These are phyloP conservation scores for Neocloeon triangulifer DNA, from an alignment of 1,140 invertebrate genomes.

Conservation along the genomic window DNA sequence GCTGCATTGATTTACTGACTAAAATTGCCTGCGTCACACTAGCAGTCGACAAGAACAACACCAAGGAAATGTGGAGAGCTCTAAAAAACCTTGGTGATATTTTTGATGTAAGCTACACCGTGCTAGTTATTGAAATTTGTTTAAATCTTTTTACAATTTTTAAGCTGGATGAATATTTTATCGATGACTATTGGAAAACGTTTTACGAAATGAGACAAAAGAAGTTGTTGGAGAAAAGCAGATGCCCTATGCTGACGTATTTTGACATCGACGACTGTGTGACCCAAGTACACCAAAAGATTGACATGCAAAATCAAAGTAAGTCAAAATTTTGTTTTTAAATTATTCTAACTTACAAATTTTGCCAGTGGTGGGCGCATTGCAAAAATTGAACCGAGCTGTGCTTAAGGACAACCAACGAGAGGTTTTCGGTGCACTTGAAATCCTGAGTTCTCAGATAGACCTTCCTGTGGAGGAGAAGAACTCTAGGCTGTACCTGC, in stretches of 20 bases:
- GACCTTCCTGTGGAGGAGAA: too few species aligned
- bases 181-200: conserved; percentile 30
- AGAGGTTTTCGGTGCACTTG: too few species aligned
- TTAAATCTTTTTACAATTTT: conserved; percentile 9
- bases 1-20: conserved; percentile 31
- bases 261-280: conserved; percentile 44
- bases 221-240: conserved; percentile 25
- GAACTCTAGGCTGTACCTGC: too few species aligned
- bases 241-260: conserved; percentile 38
- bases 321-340: conserved; percentile 7
- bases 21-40: conserved; percentile 35
- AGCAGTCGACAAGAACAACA: conserved; percentile 32
- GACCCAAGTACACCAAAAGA: conserved; percentile 20
- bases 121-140: conserved; percentile 4
- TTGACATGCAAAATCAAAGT: neutral
- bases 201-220: conserved; percentile 23
- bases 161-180: conserved; percentile 23
- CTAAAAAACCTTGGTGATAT: conserved; percentile 16
- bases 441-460: too few species aligned
- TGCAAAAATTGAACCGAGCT: too few species aligned
- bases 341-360: conserved; percentile 8
- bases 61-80: conserved; percentile 24
- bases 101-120: conserved; percentile 13
- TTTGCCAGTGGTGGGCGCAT: conserved; percentile 24
- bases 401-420: too few species aligned